Percentiles rank a stretch among this genome's conserved stretches.
These are phyloP conservation scores for Drosophila lini DNA, from an alignment of 1,140 invertebrate species.

Conservation along the genomic window DNA sequence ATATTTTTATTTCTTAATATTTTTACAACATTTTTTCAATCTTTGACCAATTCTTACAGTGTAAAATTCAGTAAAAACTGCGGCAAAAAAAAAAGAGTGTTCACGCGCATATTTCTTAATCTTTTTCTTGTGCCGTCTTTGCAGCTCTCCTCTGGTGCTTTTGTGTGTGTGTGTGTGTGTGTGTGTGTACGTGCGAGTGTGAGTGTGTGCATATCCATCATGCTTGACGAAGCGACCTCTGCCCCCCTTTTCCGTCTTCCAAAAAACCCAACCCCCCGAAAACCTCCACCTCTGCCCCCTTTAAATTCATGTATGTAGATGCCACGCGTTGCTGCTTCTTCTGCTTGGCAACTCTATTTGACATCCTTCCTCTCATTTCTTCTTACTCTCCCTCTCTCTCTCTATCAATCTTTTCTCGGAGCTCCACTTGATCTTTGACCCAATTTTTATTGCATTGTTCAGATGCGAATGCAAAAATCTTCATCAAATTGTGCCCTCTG, in stretches of 20 bases:
- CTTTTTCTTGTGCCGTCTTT: slow-evolving; percentile 64
- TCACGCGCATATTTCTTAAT: slow-evolving; percentile 74
- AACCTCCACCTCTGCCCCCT: slow-evolving; percentile 6
- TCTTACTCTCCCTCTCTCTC: slow-evolving; percentile 1
- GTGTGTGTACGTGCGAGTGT: slow-evolving; percentile 10
- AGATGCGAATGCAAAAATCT: slow-evolving; percentile 60
- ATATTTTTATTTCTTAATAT: no score
- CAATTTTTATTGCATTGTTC: slow-evolving; percentile 81
- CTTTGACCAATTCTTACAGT: not conserved
- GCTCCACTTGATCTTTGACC: slow-evolving; percentile 84
- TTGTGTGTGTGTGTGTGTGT: slow-evolving; percentile 1
- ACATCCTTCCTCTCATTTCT: slow-evolving; percentile 49
- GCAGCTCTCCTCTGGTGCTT: slow-evolving; percentile 8
- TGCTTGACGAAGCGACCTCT: slow-evolving; percentile 70
- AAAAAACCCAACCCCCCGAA: slow-evolving; percentile 5
- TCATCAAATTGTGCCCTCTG: slow-evolving; percentile 13
- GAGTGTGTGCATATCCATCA: slow-evolving; percentile 73
- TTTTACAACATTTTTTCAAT: no score
- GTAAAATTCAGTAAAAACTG: slow-evolving; percentile 9
- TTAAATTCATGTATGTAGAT: slow-evolving; percentile 61
- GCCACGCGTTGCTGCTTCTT: slow-evolving; percentile 75
- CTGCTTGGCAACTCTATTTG: slow-evolving; percentile 72
- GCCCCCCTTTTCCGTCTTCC: slow-evolving; percentile 19
- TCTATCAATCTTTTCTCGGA: slow-evolving; percentile 42
- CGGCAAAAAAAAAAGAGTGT: slow-evolving; percentile 32